Evolutionary conservation across 1,140 invertebrate genomes (phyloP).

Genomic region (Hyphantria cunea): DNA sequence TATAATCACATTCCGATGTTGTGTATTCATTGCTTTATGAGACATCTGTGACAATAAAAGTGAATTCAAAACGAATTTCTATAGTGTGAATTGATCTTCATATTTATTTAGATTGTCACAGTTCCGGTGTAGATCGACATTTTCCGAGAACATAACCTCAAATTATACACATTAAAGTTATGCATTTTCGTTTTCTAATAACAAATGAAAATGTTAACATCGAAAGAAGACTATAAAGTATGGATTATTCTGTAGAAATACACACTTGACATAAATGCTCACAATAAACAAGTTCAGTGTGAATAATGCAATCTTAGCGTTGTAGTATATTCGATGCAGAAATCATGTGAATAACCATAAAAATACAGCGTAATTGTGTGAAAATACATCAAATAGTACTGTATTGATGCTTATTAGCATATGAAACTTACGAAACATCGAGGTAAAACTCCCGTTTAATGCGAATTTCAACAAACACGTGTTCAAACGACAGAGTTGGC

Average conservation of each 20-base stretch:
- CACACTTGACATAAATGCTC: neutral
- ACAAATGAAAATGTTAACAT: too few species aligned
- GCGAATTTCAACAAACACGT: constrained; percentile 60
- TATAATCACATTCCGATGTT: too few species aligned
- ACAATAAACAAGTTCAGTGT: constrained; percentile 12
- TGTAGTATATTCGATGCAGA: too few species aligned
- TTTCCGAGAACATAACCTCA: constrained; percentile 9
- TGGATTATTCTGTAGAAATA: neutral
- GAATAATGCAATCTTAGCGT: constrained; percentile 1
- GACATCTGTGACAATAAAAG: too few species aligned
- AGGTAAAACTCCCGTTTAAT: constrained; percentile 38
- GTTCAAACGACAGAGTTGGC: constrained; percentile 39
- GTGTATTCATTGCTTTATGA: too few species aligned
- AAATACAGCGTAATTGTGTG: neutral
- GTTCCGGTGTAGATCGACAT: neutral
- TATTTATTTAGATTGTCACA: too few species aligned
- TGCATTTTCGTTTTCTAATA: neutral
- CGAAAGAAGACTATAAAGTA: too few species aligned
- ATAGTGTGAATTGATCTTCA: too few species aligned
- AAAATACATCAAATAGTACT: too few species aligned
- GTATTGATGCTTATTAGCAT: neutral
- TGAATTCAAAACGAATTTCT: too few species aligned
- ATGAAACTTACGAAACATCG: constrained; percentile 34
- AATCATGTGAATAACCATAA: neutral
- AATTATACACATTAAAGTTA: constrained; percentile 9